phyloP scores from a whole-genome alignment of 2,888 invertebrate species.

The Acleris emargana region DNA sequence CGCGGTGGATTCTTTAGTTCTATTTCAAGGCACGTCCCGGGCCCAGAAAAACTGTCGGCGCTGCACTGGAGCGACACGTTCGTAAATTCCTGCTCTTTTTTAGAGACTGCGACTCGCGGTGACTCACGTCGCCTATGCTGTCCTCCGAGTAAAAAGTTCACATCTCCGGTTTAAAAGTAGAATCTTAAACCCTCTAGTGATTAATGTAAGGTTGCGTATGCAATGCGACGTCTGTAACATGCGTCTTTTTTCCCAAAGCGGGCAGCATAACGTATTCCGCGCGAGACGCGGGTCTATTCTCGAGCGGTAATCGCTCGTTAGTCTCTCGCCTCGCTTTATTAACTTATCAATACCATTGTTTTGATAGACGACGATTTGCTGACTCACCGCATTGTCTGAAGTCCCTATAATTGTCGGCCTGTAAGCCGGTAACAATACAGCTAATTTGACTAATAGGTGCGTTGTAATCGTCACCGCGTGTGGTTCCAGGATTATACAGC shows the following conservation, averaged over 20 bases:
- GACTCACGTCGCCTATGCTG: conserved; percentile 57
- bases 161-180: too few relatives aligned
- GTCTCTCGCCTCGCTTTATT: conserved; percentile 75
- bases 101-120: conserved; percentile 47
- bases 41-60: conserved; percentile 52
- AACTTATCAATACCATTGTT: conserved; percentile 84
- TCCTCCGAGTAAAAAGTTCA: too few relatives aligned
- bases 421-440: conserved; percentile 82
- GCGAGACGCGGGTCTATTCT: conserved; percentile 67
- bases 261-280: conserved; percentile 65
- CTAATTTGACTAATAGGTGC: conserved; percentile 84
- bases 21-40: conserved; percentile 59
- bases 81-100: conserved; percentile 62
- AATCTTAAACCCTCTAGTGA: too few relatives aligned
- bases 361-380: conserved; percentile 81
- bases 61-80: conserved; percentile 59
- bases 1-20: conserved; percentile 51
- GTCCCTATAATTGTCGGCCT: conserved; percentile 74
- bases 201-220: too few relatives aligned
- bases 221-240: too few relatives aligned
- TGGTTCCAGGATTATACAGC: conserved; percentile 77
- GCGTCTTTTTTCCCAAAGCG: too few relatives aligned
- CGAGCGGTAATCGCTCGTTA: conserved; percentile 74
- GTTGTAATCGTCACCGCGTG: conserved; percentile 82
- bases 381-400: conserved; percentile 78